These are phyloP conservation scores for Stenoptilia bipunctidactyla DNA, from an alignment of 2,888 invertebrate genomes.

Conservation along the genomic window DNA sequence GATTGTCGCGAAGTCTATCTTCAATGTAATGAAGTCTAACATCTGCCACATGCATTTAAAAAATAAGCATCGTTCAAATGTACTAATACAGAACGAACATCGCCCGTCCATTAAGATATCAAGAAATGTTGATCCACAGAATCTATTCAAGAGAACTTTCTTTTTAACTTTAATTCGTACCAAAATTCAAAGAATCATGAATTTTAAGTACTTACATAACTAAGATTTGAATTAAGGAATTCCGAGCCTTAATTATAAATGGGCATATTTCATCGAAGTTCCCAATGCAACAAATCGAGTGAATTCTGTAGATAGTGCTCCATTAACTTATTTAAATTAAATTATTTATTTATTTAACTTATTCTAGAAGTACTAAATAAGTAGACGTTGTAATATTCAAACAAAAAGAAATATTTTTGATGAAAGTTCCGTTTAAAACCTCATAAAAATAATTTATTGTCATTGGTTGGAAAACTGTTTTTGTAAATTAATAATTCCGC, in stretches of 20 bases:
- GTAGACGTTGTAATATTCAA: slow-evolving; percentile 34
- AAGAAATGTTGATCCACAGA: neutral
- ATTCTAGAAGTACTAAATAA: slow-evolving; percentile 56
- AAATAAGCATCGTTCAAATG: slow-evolving; percentile 21
- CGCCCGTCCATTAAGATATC: neutral
- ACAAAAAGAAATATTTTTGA: slow-evolving; percentile 3
- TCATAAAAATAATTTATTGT: slow-evolving; percentile 38
- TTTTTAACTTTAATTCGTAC: slow-evolving; percentile 9
- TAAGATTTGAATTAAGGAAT: slow-evolving; percentile 19
- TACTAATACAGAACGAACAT: slow-evolving; percentile 6
- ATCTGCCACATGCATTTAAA: slow-evolving; percentile 18
- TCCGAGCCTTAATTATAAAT: slow-evolving; percentile 18
- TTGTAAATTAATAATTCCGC: slow-evolving; percentile 27
- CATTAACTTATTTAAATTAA: slow-evolving; percentile 63
- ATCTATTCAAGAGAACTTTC: slow-evolving; percentile 11
- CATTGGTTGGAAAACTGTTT: slow-evolving; percentile 19
- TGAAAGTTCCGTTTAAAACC: slow-evolving; percentile 21
- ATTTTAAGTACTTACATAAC: slow-evolving; percentile 18
- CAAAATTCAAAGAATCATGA: slow-evolving; percentile 15
- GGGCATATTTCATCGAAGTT: slow-evolving; percentile 24
- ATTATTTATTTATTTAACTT: slow-evolving; percentile 68
- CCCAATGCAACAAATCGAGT: slow-evolving; percentile 33
- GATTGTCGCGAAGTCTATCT: slow-evolving; percentile 88
- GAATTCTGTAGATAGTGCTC: slow-evolving; percentile 36
- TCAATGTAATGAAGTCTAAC: slow-evolving; percentile 90